phyloP scores from a whole-genome alignment of 1,140 invertebrate genomes.

The Procambarus virginalis region DNA sequence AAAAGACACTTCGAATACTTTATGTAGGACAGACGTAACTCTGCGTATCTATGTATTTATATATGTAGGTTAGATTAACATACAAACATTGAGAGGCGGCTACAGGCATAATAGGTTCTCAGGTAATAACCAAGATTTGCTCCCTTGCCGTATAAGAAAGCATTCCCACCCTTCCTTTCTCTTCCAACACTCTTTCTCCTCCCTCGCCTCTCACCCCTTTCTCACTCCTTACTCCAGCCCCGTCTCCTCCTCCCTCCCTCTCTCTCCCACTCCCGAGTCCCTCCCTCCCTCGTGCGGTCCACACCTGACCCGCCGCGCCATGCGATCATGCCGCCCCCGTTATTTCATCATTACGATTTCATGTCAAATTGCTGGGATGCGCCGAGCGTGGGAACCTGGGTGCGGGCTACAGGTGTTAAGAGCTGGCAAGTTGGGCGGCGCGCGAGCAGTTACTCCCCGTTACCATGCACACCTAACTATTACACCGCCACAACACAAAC shows the following conservation, averaged over 20 bases:
- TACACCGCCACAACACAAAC: background rate
- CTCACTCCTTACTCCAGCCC: too few relatives aligned
- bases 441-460: constrained; percentile 15
- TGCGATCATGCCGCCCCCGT: constrained; percentile 3
- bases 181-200: too few relatives aligned
- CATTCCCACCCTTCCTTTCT: too few relatives aligned
- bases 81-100: too few relatives aligned
- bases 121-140: too few relatives aligned
- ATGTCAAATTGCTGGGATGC: constrained; percentile 34
- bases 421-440: background rate
- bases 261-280: background rate
- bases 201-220: too few relatives aligned
- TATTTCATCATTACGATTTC: constrained; percentile 39
- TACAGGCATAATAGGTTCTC: too few relatives aligned
- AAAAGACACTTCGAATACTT: too few relatives aligned
- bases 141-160: too few relatives aligned
- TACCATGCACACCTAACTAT: background rate
- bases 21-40: too few relatives aligned
- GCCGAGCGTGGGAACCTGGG: constrained; percentile 17
- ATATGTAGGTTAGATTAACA: too few relatives aligned
- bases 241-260: background rate
- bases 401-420: background rate
- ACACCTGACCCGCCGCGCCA: background rate
- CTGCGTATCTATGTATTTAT: too few relatives aligned
- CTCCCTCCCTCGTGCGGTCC: background rate